Percentiles rank a stretch among this genome's conserved stretches.
These are phyloP conservation scores for Vulpes lagopus DNA, from an alignment of 2,113 vertebrate species.

Conservation along the genomic window DNA sequence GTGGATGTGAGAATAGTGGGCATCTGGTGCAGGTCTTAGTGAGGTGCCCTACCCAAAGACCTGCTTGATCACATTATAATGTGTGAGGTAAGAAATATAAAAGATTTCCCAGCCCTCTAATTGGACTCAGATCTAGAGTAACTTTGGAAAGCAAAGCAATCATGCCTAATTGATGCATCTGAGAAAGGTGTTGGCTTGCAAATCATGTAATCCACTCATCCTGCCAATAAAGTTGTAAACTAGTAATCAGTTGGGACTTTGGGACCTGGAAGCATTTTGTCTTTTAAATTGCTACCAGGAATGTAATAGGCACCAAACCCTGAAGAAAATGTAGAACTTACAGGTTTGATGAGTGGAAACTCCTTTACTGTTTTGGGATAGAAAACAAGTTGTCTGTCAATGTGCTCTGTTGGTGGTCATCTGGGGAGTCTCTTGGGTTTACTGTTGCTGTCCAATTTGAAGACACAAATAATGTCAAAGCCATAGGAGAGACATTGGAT, in stretches of 20 bases:
- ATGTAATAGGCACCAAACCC: background rate
- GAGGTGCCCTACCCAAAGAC: background rate
- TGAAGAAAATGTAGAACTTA: background rate
- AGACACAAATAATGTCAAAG: background rate
- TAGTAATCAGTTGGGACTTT: background rate
- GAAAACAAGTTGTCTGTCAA: background rate
- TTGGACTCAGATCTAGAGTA: background rate
- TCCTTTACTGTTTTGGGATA: background rate
- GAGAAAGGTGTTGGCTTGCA: background rate
- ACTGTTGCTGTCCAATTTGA: background rate
- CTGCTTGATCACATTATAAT: background rate
- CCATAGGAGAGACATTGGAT: background rate
- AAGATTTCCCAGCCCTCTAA: background rate
- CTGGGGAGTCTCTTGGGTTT: background rate
- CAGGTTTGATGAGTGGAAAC: background rate
- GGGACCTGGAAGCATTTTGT: background rate
- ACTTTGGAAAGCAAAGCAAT: background rate
- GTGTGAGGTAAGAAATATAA: background rate
- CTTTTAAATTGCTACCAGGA: background rate
- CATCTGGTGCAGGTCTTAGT: background rate
- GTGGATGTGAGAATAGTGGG: background rate
- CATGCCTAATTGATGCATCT: background rate
- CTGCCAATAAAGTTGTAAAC: background rate
- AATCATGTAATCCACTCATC: background rate
- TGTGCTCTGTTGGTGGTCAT: background rate